Evolutionary conservation across 37 sponge, comb jelly and placozoan species (phyloP), one percentile per base, ranked within the genome.

Genomic region (Amphimedon queenslandica): DNA sequence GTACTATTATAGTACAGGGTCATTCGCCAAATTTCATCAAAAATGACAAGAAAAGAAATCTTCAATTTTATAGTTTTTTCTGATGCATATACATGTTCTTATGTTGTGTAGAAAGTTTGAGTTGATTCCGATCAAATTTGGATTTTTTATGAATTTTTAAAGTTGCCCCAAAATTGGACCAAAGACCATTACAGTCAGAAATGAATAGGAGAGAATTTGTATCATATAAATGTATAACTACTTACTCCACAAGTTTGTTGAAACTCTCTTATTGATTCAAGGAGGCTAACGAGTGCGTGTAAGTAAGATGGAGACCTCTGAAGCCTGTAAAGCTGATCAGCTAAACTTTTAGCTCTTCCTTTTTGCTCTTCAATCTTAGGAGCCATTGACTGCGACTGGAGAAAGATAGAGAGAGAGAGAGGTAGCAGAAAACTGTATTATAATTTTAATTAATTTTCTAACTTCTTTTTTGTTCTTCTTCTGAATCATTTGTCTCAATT

Each of bases 391-490:
- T 47, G 53, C 8, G 53, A 47, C 53, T 47, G 13, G 53, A 47
- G 13, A 47, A 18, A 47, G 53, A 47, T 47, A 47, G 53, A 47
- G 8, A 47, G 53, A 47, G 8, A 47, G 53, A 47, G 8, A 47
- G 53, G 13, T 47, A 13, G 53, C 13, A 47, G 53, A 47, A 18
- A 47, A 13, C 8, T 47, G 13, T 47, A 47, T 47, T 18, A 47
- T 47, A 47, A 18, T 18, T 18, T 18, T 47, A 47, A 13, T 10
- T 36, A 36, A 37, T 67, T 36, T 51, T 5, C 55, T 16, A 37
- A 83, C 84, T 55, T 83, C 84, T 34, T 76, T 57, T 37, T 64
- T 83, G 42, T 61, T 70, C 28, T 38, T 55, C 24, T 83, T 83
- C 57, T 47, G 43, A 43, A 81, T 30, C 66, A 53, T 82, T 27